Base-by-base conservation (phyloP, 2,888 invertebrate species). In the Tachina grossa region DNA sequence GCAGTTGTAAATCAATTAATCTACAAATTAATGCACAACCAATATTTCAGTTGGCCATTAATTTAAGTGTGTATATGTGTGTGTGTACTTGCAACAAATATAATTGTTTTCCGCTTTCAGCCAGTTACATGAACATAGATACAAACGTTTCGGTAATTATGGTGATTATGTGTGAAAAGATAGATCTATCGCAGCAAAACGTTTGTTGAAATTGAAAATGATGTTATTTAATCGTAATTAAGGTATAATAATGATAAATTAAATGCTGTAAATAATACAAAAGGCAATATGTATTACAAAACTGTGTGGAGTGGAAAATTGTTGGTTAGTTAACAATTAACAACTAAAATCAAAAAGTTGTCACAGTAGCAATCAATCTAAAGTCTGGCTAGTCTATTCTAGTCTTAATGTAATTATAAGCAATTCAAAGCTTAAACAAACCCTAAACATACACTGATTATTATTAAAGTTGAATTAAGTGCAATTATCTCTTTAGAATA, bases 41-140 rank as follows among this genome's bases (percentile, higher is more conserved):
- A 22, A 11, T 43, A 47, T 43, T 47, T 31, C 13, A 59, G 51
- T 41, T 11, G 9, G 9, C 11, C 3, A 16, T 6, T 16, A 14
- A 9, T 61, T 10, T 16, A 14, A 41, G 47, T 51, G 45, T 53
- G n/a, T 57, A 39, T 0, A 39, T 0, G 22, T 11, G 14, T 19
- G 47, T 51, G 45, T 53, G n/a, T 49, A 39, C 0, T 43, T 13
- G 14, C 22, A 53, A 14, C 45, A 53, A 53, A 59, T 16, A 14
- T 79, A 63, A 79, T 79, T 79, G 61, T 53, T 79, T 79, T 71
- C 43, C 63, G 63, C 53, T 69, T 51, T 13, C 5, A 45, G 61
- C 6, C 41, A 53, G n/a, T n/a, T 49, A 51, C 61, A 19, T 43
- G n/a, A 22, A 22, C 22, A 41, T 19, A 31, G 31, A 31, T 31